A percentile compares a stretch with the other conserved stretches of the same genome.
Conservation (phyloP, 2,888 invertebrate species). For the Eristalis arbustorum region DNA sequence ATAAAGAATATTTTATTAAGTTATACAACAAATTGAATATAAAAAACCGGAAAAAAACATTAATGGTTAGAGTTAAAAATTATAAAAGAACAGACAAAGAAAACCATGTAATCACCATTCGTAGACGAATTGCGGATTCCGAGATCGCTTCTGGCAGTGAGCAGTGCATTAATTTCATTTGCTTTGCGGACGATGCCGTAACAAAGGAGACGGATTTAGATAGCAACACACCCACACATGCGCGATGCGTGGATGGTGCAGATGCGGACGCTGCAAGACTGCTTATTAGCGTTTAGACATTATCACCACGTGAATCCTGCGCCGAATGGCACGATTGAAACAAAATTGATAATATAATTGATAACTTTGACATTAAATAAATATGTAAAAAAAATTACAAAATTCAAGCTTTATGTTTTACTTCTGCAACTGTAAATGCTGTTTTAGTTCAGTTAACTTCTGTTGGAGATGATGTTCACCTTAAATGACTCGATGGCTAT, state of each 20-base stretch:
- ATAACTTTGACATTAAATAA: conserved; percentile 58
- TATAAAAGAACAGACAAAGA: conserved; percentile 1
- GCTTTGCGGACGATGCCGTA: background rate
- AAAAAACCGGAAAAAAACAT: conserved; percentile 17
- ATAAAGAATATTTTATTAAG: conserved; percentile 41
- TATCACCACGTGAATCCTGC: conserved; percentile 47
- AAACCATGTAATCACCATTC: background rate
- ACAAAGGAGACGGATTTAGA: background rate
- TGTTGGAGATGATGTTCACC: too few relatives aligned
- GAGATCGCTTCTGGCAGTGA: background rate
- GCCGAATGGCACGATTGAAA: conserved; percentile 44
- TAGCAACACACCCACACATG: background rate
- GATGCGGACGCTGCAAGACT: background rate
- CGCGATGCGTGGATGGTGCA: background rate
- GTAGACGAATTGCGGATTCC: background rate
- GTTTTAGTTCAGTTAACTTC: too few relatives aligned
- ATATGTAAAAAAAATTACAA: conserved; percentile 46
- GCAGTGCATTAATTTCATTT: background rate
- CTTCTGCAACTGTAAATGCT: background rate
- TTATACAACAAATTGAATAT: conserved; percentile 15
- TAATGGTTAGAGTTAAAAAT: background rate
- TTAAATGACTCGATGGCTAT: too few relatives aligned
- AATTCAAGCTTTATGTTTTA: background rate
- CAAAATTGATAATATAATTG: background rate
- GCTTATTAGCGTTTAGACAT: background rate